Base-by-base conservation (phyloP, 1,140 invertebrate genomes). In the Aphelinus certus region DNA sequence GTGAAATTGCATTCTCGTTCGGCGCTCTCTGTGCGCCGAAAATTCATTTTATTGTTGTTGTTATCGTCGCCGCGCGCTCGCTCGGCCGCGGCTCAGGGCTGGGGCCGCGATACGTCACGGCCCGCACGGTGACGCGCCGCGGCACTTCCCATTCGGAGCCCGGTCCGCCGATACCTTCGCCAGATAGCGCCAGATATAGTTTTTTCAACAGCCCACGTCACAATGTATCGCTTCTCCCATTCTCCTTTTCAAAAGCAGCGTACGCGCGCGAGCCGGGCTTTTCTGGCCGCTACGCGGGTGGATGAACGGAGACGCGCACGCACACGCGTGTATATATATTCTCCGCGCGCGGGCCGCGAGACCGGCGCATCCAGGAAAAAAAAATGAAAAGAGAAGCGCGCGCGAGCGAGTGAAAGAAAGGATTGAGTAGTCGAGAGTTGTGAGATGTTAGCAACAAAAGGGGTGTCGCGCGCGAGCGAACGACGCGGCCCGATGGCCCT, bases 361-460 rank as follows among this genome's bases (percentile, higher is more conserved):
- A 26, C 26, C 26, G 26, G 26, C 26, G 26, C 26, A 26, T 26
- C 26, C 26, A 61, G 76, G 78, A 74, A 80, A 83, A 81, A 81
- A 81, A 84, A 82, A 82, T 81, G 82, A 85, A 85, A 85, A 83
- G 81, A 83, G 26, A 26, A 26, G 26, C 26, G 26, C 26, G 26
- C 26, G 26, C 26, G 26, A 26, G 26, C 26, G 26, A 26, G 72
- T 81, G 84, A 86, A 87, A 86, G 83, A 84, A 86, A 87, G 83
- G 85, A 86, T 87, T 86, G 86, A 87, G 85, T 82, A 83, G 81
- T 86, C 81, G 80, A 77, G 26, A 26, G 26, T 26, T 26, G 26
- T 26, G 26, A 26, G 81, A 84, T 86, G 85, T 86, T 84, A 84
- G 76, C 82, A 84, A 87, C 85, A 87, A 86, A 86, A 81, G 81